phyloP scores from a whole-genome alignment of 2,888 invertebrate species.

The Clostera curtula region DNA sequence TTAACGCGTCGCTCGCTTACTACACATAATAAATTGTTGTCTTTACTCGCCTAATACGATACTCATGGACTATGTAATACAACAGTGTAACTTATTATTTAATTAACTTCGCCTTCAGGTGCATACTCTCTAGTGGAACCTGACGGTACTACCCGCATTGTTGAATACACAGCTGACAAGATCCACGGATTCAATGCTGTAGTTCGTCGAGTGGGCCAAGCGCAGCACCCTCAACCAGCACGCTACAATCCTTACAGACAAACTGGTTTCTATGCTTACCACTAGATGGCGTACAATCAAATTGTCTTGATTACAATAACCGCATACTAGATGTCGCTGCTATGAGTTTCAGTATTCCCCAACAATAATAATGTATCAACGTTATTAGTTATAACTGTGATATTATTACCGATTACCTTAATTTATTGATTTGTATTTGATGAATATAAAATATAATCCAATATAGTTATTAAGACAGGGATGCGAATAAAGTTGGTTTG shows the following conservation, averaged over 20 bases:
- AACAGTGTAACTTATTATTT: too few species aligned
- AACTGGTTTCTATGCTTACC: conserved; percentile 46
- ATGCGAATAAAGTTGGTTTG: too few species aligned
- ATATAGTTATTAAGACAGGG: too few species aligned
- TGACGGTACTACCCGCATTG: conserved; percentile 67
- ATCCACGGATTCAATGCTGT: conserved; percentile 67
- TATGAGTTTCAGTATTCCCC: too few species aligned
- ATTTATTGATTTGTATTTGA: too few species aligned
- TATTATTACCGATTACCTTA: too few species aligned
- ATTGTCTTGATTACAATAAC: conserved; percentile 16
- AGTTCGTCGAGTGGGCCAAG: conserved; percentile 67
- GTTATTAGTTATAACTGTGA: not conserved
- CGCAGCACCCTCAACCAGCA: conserved; percentile 61
- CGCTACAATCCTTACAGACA: conserved; percentile 40
- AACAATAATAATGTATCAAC: too few species aligned
- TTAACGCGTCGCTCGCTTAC: too few species aligned
- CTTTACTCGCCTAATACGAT: too few species aligned
- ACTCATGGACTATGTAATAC: too few species aligned
- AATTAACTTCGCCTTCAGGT: conserved; percentile 34
- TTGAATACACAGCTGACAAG: conserved; percentile 70
- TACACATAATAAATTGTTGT: too few species aligned
- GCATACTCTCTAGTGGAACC: conserved; percentile 69
- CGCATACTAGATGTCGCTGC: conserved; percentile 40
- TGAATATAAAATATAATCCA: too few species aligned
- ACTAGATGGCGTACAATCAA: conserved; percentile 46